Evolutionary conservation across 2,797 vertebrate genomes (phyloP).

Genomic region (Neopelma chrysocephalum): DNA sequence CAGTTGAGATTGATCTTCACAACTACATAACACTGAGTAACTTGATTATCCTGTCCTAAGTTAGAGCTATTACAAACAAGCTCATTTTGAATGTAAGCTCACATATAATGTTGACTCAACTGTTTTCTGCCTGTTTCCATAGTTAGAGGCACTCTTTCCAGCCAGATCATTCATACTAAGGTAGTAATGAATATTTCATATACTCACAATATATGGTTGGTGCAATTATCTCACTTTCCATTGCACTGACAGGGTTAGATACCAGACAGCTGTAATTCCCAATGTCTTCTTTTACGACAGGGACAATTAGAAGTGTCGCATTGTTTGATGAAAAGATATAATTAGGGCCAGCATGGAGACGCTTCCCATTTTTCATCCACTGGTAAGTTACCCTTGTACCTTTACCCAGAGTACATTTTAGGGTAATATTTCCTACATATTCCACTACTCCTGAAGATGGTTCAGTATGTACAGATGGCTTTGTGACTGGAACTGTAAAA

Average conservation of each 20-base stretch:
- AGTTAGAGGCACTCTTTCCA: neutral
- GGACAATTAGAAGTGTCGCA: slow-evolving; percentile 82
- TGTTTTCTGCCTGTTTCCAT: neutral
- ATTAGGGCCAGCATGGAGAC: slow-evolving; percentile 68
- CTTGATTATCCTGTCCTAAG: neutral
- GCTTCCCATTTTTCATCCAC: slow-evolving; percentile 86
- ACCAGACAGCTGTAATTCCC: slow-evolving; percentile 88
- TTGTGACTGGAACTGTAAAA: slow-evolving; percentile 85
- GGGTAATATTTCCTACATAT: slow-evolving; percentile 87
- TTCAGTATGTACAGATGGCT: slow-evolving; percentile 78
- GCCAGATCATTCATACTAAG: neutral
- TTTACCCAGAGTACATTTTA: slow-evolving; percentile 81
- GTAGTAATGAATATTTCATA: slow-evolving; percentile 47
- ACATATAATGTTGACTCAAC: neutral
- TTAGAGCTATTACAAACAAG: neutral
- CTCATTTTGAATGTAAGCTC: neutral
- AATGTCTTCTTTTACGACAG: slow-evolving; percentile 88
- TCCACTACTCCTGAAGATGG: slow-evolving; percentile 85
- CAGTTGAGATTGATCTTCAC: neutral
- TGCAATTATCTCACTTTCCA: slow-evolving; percentile 75
- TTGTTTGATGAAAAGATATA: slow-evolving; percentile 81
- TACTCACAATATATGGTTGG: slow-evolving; percentile 95
- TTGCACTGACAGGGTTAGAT: slow-evolving; percentile 84
- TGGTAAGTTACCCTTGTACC: slow-evolving; percentile 85
- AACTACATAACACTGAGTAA: neutral